Evolutionary conservation across 2,888 invertebrate genomes (phyloP).

Genomic region (Unio pictorum): DNA sequence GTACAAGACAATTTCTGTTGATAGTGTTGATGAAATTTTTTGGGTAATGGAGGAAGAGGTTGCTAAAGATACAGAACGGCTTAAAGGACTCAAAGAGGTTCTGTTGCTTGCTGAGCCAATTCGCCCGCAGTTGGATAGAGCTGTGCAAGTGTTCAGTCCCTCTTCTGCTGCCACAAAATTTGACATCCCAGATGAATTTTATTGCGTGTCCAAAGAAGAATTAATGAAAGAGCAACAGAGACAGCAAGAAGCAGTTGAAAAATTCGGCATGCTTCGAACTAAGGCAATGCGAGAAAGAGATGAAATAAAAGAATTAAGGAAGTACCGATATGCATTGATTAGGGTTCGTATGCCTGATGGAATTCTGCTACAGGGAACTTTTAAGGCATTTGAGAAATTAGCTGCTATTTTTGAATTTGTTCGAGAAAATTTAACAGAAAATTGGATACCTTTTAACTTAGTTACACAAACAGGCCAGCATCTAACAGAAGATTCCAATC

Average conservation of each 20-base stretch:
- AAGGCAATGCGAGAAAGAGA: slow-evolving; percentile 96
- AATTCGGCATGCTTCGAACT: slow-evolving; percentile 87
- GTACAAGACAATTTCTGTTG: slow-evolving; percentile 59
- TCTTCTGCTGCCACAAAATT: slow-evolving; percentile 62
- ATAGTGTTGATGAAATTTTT: slow-evolving; percentile 74
- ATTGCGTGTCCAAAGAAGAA: slow-evolving; percentile 85
- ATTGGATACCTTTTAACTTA: slow-evolving; percentile 80
- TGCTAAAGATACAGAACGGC: slow-evolving; percentile 59
- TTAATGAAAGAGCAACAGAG: slow-evolving; percentile 80
- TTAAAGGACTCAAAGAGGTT: slow-evolving; percentile 82
- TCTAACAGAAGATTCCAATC: slow-evolving; percentile 81
- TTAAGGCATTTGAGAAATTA: slow-evolving; percentile 86
- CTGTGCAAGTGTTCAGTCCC: slow-evolving; percentile 52
- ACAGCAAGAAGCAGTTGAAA: slow-evolving; percentile 82
- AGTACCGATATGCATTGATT: slow-evolving; percentile 82
- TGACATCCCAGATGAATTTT: slow-evolving; percentile 89
- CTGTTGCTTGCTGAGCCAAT: slow-evolving; percentile 86
- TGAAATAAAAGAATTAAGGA: slow-evolving; percentile 83
- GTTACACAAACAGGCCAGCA: slow-evolving; percentile 80
- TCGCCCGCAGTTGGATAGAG: slow-evolving; percentile 85
- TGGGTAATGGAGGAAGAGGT: slow-evolving; percentile 61
- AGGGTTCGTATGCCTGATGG: slow-evolving; percentile 87
- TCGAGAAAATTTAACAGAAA: slow-evolving; percentile 81
- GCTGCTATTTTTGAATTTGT: slow-evolving; percentile 84
- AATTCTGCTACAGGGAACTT: slow-evolving; percentile 82